Evolutionary conservation across 2,113 vertebrate species (phyloP), one percentile per base, ranked within the genome.

Genomic region (Tragelaphus buxtoni): DNA sequence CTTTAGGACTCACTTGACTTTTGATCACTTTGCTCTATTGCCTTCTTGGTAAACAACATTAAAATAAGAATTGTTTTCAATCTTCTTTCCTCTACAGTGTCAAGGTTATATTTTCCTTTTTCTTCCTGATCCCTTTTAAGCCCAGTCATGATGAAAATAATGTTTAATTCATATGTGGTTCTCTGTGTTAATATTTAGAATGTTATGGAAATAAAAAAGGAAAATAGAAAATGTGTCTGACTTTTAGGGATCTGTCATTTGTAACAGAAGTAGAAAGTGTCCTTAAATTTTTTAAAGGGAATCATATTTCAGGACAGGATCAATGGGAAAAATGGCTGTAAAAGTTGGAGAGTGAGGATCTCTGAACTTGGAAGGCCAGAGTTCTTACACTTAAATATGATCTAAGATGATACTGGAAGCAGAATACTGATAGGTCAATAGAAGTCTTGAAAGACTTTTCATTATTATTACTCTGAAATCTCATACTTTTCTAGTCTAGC

Each of bases 151-250:
- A 90, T 95, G 53, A 97, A 96, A 96, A 88, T 96, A 85, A 95
- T 97, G 90, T 96, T 96, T 95, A 96, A 96, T 96, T 96, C 58
- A 95, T 76, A 58, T 76, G 39, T 93, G 24, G 14, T 93, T 95
- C 82, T 96, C 16, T 94, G 45, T 80, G 81, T 76, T 96, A 93
- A 91, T 93, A 92, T 94, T 95, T 95, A 61, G 76, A 96, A 87
- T 55, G 17, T 82, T 94, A 88, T 81, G 28, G 56, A 95, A 92
- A 91, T 65, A 55, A 95, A 91, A 94, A 95, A 92, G 13, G 35
- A 12, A 89, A 92, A 90, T 42, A 32, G 92, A 95, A 91, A 86
- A 77, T 82, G 35, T 93, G 17, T 79, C 56, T 96, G 61, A 72
- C 32, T 81, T 69, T 93, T 26, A 93, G 79, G 58, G 86, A 72